Conservation (phyloP, 2,888 invertebrate species). For the Smittia aterrima region DNA sequence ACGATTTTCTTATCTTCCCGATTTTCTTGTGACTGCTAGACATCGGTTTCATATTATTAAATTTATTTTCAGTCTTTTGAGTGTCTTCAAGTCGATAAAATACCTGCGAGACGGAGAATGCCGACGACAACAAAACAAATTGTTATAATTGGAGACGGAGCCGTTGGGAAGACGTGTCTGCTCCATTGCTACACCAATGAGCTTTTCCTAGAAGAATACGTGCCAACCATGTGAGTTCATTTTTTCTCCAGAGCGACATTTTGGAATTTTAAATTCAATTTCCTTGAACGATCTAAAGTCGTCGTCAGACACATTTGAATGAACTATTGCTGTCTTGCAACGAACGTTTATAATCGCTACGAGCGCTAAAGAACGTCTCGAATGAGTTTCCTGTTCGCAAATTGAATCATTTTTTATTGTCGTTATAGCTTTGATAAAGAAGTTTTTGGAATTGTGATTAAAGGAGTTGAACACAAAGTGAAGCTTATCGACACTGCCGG, state of each 20-base stretch:
- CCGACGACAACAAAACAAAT: slow-evolving; percentile 21
- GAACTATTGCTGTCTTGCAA: too few species aligned
- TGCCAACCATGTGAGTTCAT: slow-evolving; percentile 43
- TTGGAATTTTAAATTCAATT: too few species aligned
- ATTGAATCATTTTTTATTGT: not conserved
- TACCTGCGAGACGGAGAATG: not conserved
- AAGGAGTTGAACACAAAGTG: slow-evolving; percentile 26
- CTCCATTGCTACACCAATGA: slow-evolving; percentile 38
- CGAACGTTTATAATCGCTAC: too few species aligned
- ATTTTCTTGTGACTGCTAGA: not conserved
- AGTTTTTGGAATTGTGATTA: slow-evolving; percentile 30
- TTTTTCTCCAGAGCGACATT: too few species aligned
- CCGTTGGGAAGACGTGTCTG: slow-evolving; percentile 42
- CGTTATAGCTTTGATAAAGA: slow-evolving; percentile 41
- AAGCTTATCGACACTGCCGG: slow-evolving; percentile 42
- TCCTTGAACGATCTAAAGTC: not conserved
- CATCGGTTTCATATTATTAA: too few species aligned
- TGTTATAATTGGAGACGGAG: slow-evolving; percentile 42
- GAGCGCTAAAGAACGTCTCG: too few species aligned
- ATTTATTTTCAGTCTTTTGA: not conserved
- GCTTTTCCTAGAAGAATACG: slow-evolving; percentile 35
- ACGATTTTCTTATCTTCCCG: not conserved
- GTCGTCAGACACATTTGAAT: not conserved
- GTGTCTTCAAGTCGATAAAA: not conserved
- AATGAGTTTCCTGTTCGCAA: too few species aligned